Evolutionary conservation across 2,113 vertebrate genomes (phyloP), one percentile per base, ranked within the genome.

Genomic region (Limnothrissa miodon): DNA sequence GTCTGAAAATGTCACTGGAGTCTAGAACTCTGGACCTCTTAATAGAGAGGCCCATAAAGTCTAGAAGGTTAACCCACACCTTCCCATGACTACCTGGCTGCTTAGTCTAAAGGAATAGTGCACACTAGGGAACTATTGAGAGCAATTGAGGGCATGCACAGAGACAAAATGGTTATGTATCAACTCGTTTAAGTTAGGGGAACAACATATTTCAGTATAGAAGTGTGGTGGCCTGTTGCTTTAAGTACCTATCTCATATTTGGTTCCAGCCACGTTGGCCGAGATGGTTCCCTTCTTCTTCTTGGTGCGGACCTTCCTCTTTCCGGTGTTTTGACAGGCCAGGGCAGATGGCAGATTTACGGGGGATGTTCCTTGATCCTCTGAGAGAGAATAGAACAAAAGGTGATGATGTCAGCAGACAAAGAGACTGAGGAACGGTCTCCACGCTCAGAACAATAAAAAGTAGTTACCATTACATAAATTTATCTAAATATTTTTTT

Each of bases 171-270:
- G n/a, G n/a, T n/a, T n/a, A n/a, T n/a, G n/a, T n/a, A n/a, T n/a
- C n/a, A n/a, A n/a, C n/a, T n/a, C n/a, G n/a, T n/a, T n/a, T n/a
- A n/a, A n/a, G n/a, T n/a, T n/a, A n/a, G n/a, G n/a, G n/a, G n/a
- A n/a, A n/a, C n/a, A n/a, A n/a, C n/a, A n/a, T n/a, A n/a, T n/a
- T n/a, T n/a, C n/a, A n/a, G n/a, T n/a, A n/a, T n/a, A n/a, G n/a
- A n/a, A n/a, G n/a, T n/a, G n/a, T n/a, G n/a, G n/a, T n/a, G n/a
- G 98, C 93, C 42, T 42, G 42, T 42, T 6, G 6, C 42, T 42
- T 2, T 42, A 4, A 79, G 13, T 97, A 99, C 98, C 98, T 29
- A 99, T 99, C 93, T 99, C 98, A 89, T 99, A 99, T 94, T 99
- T 99, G 84, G 97, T 99, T 90, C 97, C 97, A 53, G 95, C 92